These are phyloP conservation scores for Sminthopsis crassicaudata DNA, from an alignment of 2,113 vertebrate species.

Conservation along the genomic window DNA sequence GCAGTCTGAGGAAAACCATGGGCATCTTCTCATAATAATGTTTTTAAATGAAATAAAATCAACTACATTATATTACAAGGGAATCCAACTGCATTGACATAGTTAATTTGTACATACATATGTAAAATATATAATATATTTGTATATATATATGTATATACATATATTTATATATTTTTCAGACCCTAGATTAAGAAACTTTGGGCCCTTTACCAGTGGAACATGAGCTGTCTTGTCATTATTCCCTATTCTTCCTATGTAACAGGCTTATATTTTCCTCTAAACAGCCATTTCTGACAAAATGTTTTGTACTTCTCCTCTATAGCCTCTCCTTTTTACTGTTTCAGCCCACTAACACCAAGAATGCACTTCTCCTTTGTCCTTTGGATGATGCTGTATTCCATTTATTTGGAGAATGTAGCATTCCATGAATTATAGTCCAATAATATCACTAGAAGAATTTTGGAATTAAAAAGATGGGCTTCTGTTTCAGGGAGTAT, in stretches of 20 bases:
- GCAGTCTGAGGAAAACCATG: background rate
- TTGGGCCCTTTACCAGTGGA: background rate
- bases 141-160: too few relatives aligned
- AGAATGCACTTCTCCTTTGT: background rate
- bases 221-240: background rate
- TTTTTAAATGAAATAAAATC: background rate
- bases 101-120: background rate
- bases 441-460: background rate
- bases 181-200: background rate
- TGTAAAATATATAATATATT: background rate
- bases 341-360: background rate
- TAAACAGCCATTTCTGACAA: background rate
- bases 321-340: background rate
- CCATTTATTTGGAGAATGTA: background rate
- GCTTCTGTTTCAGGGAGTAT: background rate
- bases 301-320: background rate
- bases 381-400: background rate
- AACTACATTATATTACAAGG: background rate
- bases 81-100: background rate
- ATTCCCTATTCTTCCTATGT: background rate
- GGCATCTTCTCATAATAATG: background rate
- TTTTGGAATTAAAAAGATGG: background rate
- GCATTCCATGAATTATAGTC: background rate
- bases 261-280: background rate
- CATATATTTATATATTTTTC: background rate